A percentile compares a stretch with the other conserved stretches of the same genome.
Evolutionary conservation across 2,888 invertebrate species (phyloP).

Genomic region (Cryptocephalus primarius): DNA sequence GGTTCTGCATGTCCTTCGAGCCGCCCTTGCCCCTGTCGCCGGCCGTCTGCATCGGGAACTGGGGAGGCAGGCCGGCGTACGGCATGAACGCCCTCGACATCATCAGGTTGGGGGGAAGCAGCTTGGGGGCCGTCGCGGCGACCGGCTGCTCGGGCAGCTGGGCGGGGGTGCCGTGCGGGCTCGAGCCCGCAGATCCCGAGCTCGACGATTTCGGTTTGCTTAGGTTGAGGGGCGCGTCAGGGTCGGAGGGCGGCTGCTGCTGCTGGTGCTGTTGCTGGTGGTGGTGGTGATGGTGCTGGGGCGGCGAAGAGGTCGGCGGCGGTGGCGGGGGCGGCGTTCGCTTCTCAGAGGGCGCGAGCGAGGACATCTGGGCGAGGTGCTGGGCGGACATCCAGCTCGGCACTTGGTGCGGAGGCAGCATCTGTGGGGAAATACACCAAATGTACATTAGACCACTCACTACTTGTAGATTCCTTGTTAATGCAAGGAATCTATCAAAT

Average conservation of each 20-base stretch:
- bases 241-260: slow-evolving; percentile 39
- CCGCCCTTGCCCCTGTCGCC: slow-evolving; percentile 27
- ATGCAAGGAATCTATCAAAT: too few species aligned
- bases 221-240: slow-evolving; percentile 79
- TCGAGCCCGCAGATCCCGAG: slow-evolving; percentile 44
- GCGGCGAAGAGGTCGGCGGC: slow-evolving; percentile 28
- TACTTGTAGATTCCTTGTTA: too few species aligned
- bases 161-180: slow-evolving; percentile 36
- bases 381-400: slow-evolving; percentile 54
- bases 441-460: too few species aligned
- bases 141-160: slow-evolving; percentile 41
- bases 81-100: slow-evolving; percentile 49
- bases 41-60: slow-evolving; percentile 38
- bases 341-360: slow-evolving; percentile 25
- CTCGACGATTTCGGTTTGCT: slow-evolving; percentile 65
- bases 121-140: slow-evolving; percentile 46
- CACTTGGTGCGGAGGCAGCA: slow-evolving; percentile 45
- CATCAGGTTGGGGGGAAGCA: slow-evolving; percentile 47
- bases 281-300: slow-evolving; percentile 77
- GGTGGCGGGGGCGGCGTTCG: slow-evolving; percentile 29
- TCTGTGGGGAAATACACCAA: slow-evolving; percentile 32
- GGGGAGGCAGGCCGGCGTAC: slow-evolving; percentile 50
- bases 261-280: slow-evolving; percentile 39
- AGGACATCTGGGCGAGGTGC: slow-evolving; percentile 48
- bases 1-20: slow-evolving; percentile 28